Percentiles rank a stretch among this genome's conserved stretches.
phyloP scores from a whole-genome alignment of 2,888 invertebrate species.

The Notodonta ziczac region DNA sequence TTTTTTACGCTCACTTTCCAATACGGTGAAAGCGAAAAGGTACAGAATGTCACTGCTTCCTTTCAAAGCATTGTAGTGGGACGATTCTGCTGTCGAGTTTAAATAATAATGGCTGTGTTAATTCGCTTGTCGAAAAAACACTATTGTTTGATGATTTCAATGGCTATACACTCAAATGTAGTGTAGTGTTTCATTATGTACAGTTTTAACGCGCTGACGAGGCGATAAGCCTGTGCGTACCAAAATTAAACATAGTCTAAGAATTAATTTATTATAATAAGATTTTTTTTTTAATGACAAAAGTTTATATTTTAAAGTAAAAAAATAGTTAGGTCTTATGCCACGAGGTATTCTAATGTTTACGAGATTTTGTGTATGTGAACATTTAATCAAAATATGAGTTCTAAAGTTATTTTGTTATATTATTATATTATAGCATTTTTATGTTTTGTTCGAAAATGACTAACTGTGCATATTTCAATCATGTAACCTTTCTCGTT shows the following conservation, averaged over 20 bases:
- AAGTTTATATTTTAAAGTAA: too few relatives aligned
- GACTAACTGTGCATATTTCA: conserved; percentile 17
- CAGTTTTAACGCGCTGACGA: conserved; percentile 7
- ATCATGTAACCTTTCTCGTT: conserved; percentile 2
- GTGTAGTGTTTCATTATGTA: conserved; percentile 13
- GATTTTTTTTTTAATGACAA: too few relatives aligned
- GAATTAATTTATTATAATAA: too few relatives aligned
- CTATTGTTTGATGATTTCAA: conserved; percentile 62
- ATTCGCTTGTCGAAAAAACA: conserved; percentile 53
- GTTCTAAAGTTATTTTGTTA: too few relatives aligned
- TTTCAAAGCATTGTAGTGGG: conserved; percentile 80
- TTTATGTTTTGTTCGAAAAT: neutral
- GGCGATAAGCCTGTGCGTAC: conserved; percentile 1
- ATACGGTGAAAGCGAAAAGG: conserved; percentile 83
- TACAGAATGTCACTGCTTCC: conserved; percentile 82
- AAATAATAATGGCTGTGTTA: conserved; percentile 69
- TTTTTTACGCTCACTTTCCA: conserved; percentile 85
- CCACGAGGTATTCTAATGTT: too few relatives aligned
- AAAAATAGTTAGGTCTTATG: too few relatives aligned
- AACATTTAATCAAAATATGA: too few relatives aligned
- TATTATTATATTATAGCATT: too few relatives aligned
- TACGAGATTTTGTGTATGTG: too few relatives aligned
- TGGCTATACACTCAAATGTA: conserved; percentile 37
- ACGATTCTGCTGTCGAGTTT: conserved; percentile 62
- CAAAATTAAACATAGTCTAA: neutral